Conservation (phyloP, 1,140 invertebrate genomes). For the Parapsyche elsis region DNA sequence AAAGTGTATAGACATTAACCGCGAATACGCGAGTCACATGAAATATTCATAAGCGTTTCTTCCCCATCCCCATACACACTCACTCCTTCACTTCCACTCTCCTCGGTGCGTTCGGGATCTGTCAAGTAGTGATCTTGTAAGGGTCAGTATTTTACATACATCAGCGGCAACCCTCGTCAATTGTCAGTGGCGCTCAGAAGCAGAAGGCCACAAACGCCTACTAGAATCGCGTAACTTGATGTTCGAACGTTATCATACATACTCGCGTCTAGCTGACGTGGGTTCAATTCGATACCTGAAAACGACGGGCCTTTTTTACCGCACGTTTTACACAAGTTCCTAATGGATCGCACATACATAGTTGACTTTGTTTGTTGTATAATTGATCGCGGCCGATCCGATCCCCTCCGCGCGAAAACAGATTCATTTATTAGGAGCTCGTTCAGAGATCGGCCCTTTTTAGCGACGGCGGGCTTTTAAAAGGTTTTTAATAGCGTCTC, state of each 20-base stretch:
- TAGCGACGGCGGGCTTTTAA: neutral
- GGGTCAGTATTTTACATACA: slow-evolving; percentile 22
- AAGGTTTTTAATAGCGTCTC: slow-evolving; percentile 7
- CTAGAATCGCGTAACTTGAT: too few species aligned
- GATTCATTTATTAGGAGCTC: neutral
- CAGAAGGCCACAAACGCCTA: neutral
- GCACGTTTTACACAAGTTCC: too few species aligned
- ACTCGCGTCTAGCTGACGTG: too few species aligned
- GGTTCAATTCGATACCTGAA: too few species aligned
- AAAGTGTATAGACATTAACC: slow-evolving; percentile 6
- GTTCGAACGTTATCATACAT: too few species aligned
- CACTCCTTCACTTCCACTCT: neutral
- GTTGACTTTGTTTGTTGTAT: neutral
- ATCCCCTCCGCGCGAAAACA: neutral
- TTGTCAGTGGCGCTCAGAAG: neutral
- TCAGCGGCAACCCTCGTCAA: neutral
- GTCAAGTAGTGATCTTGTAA: slow-evolving; percentile 10
- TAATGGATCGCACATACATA: neutral
- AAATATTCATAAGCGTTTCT: slow-evolving; percentile 10
- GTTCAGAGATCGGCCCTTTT: neutral
- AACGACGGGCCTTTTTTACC: too few species aligned
- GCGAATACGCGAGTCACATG: slow-evolving; percentile 3
- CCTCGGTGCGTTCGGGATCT: neutral
- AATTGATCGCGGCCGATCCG: neutral
- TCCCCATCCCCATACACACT: too few species aligned